Conservation (phyloP, 2,888 invertebrate species). For the Auanema freiburgensis region DNA sequence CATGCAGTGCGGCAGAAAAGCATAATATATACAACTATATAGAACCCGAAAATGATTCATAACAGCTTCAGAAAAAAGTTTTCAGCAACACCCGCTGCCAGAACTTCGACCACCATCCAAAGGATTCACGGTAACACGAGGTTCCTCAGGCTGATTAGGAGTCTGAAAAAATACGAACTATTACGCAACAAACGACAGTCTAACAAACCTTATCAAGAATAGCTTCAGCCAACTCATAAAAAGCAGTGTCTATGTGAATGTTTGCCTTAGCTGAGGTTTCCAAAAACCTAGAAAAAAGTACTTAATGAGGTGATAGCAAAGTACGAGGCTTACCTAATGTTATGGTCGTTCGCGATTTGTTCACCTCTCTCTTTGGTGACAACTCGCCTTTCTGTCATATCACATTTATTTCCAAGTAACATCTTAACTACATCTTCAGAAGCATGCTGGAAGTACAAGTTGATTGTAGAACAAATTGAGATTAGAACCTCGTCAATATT, state of each 20-base stretch:
- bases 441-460: slow-evolving; percentile 72
- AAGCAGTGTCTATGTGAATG: slow-evolving; percentile 95
- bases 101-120: slow-evolving; percentile 11
- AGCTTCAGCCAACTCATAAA: slow-evolving; percentile 86
- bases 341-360: slow-evolving; percentile 41
- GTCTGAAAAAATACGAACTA: slow-evolving; percentile 24
- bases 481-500: slow-evolving; percentile 83
- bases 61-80: background rate
- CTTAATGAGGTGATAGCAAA: background rate
- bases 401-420: slow-evolving; percentile 97
- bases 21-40: too few species aligned
- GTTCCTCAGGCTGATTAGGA: slow-evolving; percentile 36
- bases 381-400: slow-evolving; percentile 90
- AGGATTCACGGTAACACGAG: slow-evolving; percentile 19
- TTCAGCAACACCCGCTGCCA: slow-evolving; percentile 16
- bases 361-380: slow-evolving; percentile 74
- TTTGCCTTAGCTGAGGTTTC: slow-evolving; percentile 98
- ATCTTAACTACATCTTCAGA: slow-evolving; percentile 98
- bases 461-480: background rate
- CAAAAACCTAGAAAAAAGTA: slow-evolving; percentile 76
- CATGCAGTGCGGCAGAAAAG: too few species aligned
- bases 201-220: slow-evolving; percentile 58
- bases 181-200: background rate
- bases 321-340: slow-evolving; percentile 23
- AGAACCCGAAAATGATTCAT: too few species aligned